Base-by-base conservation (phyloP, 2,888 invertebrate genomes). In the Litoditis marina region DNA sequence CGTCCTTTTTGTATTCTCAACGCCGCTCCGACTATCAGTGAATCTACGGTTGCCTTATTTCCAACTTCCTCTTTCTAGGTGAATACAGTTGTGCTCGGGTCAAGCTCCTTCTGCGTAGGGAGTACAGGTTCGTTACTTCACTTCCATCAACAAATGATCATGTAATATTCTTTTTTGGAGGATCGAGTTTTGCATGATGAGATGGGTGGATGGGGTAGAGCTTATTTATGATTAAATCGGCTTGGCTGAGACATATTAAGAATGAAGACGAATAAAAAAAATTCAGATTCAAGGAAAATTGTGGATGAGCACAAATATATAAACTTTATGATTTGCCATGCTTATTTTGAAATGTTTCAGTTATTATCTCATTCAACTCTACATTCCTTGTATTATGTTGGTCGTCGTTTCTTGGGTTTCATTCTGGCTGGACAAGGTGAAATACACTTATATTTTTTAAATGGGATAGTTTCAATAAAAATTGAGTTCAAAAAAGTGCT, bases 371-470 rank as follows among this genome's bases (percentile, higher is more conserved):
- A 80, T 80, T 65, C 95, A 95, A 88, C 94, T 95, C 87, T 96
- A 96, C 89, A 93, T 95, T 84, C 96, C 96, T 58, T 94, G 94
- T 88, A 74, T 79, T 87, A 94, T 94, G 94, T 87, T 94, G 84
- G 94, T 94, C 85, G 93, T 79, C 62, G 80, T 80, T 44, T 77
- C 74, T 19, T 83, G 82, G 82, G 80, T 79, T 39, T 74, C 73
- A 4, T 80, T 80, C 66, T 80, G 80, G 80, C 72, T 82, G 6
- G 82, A 83, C 63, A 83, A 82, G 70, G 82, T 69, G 16, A 46
- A 34, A 42, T 16, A 8, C 4, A 42, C 5, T n/a, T n/a, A n/a
- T n/a, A n/a, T n/a, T n/a, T n/a, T n/a, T n/a, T n/a, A n/a, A n/a
- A n/a, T n/a, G n/a, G n/a, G n/a, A n/a, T n/a, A n/a, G n/a, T n/a